Conservation (phyloP, 2,888 invertebrate species). For the Ophion costatus region DNA sequence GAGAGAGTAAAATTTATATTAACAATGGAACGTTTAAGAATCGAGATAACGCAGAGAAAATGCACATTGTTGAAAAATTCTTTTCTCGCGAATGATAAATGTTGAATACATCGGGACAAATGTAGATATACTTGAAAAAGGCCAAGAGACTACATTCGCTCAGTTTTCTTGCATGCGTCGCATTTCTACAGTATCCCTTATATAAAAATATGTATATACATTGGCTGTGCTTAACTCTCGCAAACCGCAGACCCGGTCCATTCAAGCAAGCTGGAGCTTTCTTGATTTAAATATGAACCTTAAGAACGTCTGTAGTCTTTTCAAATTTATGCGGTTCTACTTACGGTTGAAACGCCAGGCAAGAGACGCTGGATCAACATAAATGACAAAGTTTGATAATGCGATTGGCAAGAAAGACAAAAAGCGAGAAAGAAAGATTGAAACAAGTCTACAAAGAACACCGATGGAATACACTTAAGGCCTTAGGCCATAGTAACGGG, state of each 20-base stretch:
- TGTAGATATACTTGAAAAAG: not conserved
- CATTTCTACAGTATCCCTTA: not conserved
- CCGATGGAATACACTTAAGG: not conserved
- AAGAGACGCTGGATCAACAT: not conserved
- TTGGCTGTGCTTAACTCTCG: not conserved
- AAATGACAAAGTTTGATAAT: conserved; percentile 31
- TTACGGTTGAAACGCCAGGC: not conserved
- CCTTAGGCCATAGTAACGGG: no score
- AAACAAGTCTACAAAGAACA: not conserved
- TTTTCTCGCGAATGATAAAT: not conserved
- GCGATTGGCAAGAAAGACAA: conserved; percentile 5
- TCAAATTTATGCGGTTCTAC: not conserved
- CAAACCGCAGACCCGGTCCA: conserved; percentile 2
- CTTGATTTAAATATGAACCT: conserved; percentile 17
- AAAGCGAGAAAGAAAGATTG: not conserved
- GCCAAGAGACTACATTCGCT: not conserved
- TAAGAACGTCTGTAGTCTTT: conserved; percentile 9
- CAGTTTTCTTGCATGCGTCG: not conserved
- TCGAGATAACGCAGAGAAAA: not conserved
- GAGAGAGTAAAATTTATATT: not conserved
- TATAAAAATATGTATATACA: not conserved
- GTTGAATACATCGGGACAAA: not conserved
- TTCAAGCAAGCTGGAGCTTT: conserved; percentile 11
- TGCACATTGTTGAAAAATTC: not conserved
- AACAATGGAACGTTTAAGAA: not conserved